A percentile compares a stretch with the other conserved stretches of the same genome.
phyloP scores from a whole-genome alignment of 2,888 invertebrate species.

The Cordilura impudica region DNA sequence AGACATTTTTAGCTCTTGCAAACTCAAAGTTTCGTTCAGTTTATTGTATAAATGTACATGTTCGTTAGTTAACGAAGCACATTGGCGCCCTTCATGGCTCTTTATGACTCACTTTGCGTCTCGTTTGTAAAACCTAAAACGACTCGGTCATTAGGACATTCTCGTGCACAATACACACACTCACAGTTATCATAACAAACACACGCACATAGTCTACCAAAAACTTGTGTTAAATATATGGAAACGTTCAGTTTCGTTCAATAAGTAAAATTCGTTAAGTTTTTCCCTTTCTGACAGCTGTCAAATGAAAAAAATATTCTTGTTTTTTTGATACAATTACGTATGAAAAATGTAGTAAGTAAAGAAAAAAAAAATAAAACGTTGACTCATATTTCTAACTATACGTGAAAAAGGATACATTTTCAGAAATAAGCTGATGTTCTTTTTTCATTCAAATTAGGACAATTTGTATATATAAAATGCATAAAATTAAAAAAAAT shows the following conservation, averaged over 20 bases:
- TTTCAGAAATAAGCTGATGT: slow-evolving; percentile 20
- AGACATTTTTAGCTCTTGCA: slow-evolving; percentile 70
- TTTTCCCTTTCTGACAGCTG: slow-evolving; percentile 27
- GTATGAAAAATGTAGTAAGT: no score
- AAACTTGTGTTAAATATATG: no score
- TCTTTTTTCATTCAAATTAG: slow-evolving; percentile 26
- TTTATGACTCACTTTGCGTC: slow-evolving; percentile 37
- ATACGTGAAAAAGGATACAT: slow-evolving; percentile 11
- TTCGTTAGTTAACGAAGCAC: slow-evolving; percentile 51
- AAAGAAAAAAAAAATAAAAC: no score
- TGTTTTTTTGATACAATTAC: slow-evolving; percentile 5
- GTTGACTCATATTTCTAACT: slow-evolving; percentile 51
- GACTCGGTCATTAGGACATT: slow-evolving; percentile 49
- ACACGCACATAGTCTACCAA: not conserved
- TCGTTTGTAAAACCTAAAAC: not conserved
- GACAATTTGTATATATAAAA: slow-evolving; percentile 23
- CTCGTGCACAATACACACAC: not conserved
- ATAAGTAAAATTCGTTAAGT: slow-evolving; percentile 5
- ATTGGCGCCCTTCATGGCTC: slow-evolving; percentile 56
- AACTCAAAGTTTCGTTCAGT: slow-evolving; percentile 75
- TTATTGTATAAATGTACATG: slow-evolving; percentile 56
- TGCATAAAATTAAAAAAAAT: not conserved
- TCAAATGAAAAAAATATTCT: slow-evolving; percentile 13
- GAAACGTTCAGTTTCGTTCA: slow-evolving; percentile 35
- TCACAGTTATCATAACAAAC: not conserved